Conservation (phyloP, 2,113 vertebrate species). For the Trematocara nigrifrons region DNA sequence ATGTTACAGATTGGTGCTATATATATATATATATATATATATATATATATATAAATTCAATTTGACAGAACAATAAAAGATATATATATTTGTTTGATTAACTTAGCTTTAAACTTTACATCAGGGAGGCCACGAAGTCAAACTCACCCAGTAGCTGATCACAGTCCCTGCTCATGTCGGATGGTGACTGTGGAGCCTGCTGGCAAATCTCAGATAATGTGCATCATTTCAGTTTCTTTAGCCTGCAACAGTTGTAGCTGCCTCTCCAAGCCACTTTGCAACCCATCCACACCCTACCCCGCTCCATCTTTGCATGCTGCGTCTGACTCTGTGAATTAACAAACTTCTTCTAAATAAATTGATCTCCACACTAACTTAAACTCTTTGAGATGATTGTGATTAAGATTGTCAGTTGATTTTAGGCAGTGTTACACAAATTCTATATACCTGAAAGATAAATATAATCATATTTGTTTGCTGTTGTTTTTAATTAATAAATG, state of each 20-base stretch:
- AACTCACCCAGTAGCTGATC: background rate
- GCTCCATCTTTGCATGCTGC: background rate
- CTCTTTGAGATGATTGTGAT: background rate
- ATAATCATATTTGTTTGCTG: background rate
- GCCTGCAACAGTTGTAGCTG: background rate
- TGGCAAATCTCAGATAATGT: background rate
- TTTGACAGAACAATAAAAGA: background rate
- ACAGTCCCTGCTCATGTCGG: background rate
- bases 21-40: background rate
- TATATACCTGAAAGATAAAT: background rate
- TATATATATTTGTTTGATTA: background rate
- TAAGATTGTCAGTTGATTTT: background rate
- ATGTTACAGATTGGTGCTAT: background rate
- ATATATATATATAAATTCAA: background rate
- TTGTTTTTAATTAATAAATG: background rate
- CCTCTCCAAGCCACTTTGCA: background rate
- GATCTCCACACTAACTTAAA: background rate
- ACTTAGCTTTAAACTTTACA: background rate
- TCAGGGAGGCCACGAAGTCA: background rate
- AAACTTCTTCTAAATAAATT: background rate
- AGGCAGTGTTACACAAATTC: background rate
- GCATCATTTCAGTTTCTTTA: background rate
- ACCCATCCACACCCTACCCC: background rate
- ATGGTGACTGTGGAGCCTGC: background rate
- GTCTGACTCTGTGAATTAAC: background rate